Base-by-base conservation (phyloP, 1,140 invertebrate species). In the Phymastichus coffea region DNA sequence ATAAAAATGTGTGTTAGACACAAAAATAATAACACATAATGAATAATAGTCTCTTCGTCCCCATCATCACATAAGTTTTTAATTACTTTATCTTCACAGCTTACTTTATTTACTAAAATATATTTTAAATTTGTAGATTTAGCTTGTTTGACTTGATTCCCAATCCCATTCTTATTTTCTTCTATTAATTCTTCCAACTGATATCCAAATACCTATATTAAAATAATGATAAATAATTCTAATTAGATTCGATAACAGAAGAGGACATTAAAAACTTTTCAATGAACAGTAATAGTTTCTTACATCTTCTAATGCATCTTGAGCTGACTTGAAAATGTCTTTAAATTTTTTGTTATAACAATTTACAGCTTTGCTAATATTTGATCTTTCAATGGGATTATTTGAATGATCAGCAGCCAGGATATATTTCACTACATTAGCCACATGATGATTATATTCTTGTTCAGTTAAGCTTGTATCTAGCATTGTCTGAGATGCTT, bases 181-280 rank as follows among this genome's bases (percentile, higher is more conserved):
- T 76, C 20, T 1, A 64, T 47, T n/a, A n/a, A n/a, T n/a, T n/a
- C n/a, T n/a, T n/a, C n/a, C n/a, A n/a, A n/a, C n/a, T n/a, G n/a
- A n/a, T 69, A 75, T n/a, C 75, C 75, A 63, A 76, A 76, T 7
- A 73, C 53, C 75, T 77, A 12, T 48, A 23, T 47, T 56, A 64
- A 3, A 28, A 44, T 4, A 17, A 41, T 51, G 38, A 41, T 52
- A 15, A 58, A 33, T 12, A 10, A 28, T 57, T 28, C 48, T 20
- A 22, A 30, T 30, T 3, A 35, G 4, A 49, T 48, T 47, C 9
- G 46, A 30, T n/a, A n/a, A n/a, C n/a, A n/a, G n/a, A n/a, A n/a
- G n/a, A n/a, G n/a, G n/a, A n/a, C n/a, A 53, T 38, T 48, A 48
- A 52, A 57, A 37, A 46, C n/a, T n/a, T n/a, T n/a, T n/a, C n/a